Percentiles rank a stretch among this genome's conserved stretches.
These are phyloP conservation scores for Phacellophora camtschatica DNA, from an alignment of 30 jellyfish, hydroid and myxozoan genomes.

Conservation along the genomic window DNA sequence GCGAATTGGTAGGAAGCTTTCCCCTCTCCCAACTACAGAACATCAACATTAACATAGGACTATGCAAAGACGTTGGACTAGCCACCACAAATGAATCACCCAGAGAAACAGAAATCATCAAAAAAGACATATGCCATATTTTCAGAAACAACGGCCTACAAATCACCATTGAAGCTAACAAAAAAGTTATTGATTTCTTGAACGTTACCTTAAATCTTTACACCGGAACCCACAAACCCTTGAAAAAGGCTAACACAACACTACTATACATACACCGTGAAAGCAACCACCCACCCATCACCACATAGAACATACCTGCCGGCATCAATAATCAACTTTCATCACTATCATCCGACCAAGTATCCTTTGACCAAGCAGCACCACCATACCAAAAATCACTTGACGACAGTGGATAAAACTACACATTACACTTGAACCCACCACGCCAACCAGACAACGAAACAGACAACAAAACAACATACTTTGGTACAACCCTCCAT, in stretches of 20 bases:
- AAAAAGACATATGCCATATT: too few relatives aligned
- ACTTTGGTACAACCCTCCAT: slow-evolving; percentile 54
- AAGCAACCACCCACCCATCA: slow-evolving; percentile 63
- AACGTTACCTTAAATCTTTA: slow-evolving; percentile 25
- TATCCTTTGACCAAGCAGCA: slow-evolving; percentile 44
- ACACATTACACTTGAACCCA: slow-evolving; percentile 28
- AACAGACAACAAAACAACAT: not conserved
- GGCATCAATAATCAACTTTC: slow-evolving; percentile 50
- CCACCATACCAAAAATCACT: slow-evolving; percentile 47
- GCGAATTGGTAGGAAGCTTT: too few relatives aligned
- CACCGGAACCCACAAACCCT: slow-evolving; percentile 15
- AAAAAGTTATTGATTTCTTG: slow-evolving; percentile 7
- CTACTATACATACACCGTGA: slow-evolving; percentile 42
- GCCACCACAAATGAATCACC: too few relatives aligned
- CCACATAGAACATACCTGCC: too few relatives aligned
- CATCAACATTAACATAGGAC: too few relatives aligned
- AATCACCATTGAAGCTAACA: slow-evolving; percentile 18
- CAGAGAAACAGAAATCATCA: too few relatives aligned
- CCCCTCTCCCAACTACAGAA: too few relatives aligned
- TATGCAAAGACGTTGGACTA: too few relatives aligned
- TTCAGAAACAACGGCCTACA: slow-evolving; percentile 9
- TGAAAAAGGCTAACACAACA: slow-evolving; percentile 21
- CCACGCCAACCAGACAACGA: slow-evolving; percentile 29
- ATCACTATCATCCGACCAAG: slow-evolving; percentile 49
- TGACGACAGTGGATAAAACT: slow-evolving; percentile 32